These are phyloP conservation scores for Drosophila willistoni DNA, from an alignment of 1,140 invertebrate genomes.

Conservation along the genomic window DNA sequence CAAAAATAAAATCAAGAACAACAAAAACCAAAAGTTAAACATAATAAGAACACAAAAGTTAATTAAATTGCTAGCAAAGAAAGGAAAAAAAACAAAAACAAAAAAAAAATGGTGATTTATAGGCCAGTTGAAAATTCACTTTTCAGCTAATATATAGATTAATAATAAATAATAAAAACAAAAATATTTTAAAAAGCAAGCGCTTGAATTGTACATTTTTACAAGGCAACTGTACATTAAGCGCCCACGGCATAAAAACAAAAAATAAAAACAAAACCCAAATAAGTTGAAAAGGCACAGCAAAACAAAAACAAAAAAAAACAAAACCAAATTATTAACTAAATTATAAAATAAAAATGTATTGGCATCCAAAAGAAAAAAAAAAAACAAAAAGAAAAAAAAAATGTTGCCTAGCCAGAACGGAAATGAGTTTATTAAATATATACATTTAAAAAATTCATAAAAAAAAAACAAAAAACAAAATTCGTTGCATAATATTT, in stretches of 20 bases:
- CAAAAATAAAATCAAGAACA: slow-evolving; percentile 20
- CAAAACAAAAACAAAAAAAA: slow-evolving; percentile 49
- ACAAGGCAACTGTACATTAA: slow-evolving; percentile 81
- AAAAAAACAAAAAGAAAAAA: slow-evolving; percentile 36
- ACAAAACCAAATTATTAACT: slow-evolving; percentile 34
- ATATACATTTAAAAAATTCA: slow-evolving; percentile 73
- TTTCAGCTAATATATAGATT: slow-evolving; percentile 75
- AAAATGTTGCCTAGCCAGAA: slow-evolving; percentile 74
- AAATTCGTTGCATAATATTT: slow-evolving; percentile 81
- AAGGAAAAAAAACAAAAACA: slow-evolving; percentile 30
- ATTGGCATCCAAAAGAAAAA: slow-evolving; percentile 37
- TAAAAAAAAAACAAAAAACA: slow-evolving; percentile 58
- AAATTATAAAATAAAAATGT: slow-evolving; percentile 46
- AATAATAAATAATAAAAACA: slow-evolving; percentile 43
- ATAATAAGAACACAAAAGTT: slow-evolving; percentile 70
- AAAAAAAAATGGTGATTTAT: slow-evolving; percentile 58
- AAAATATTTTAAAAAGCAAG: slow-evolving; percentile 77
- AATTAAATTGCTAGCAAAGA: slow-evolving; percentile 65
- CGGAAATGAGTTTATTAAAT: slow-evolving; percentile 80
- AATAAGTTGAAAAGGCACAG: slow-evolving; percentile 69
- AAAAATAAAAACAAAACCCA: slow-evolving; percentile 41
- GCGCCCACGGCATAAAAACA: slow-evolving; percentile 73
- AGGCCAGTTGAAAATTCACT: slow-evolving; percentile 47
- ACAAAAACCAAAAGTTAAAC: slow-evolving; percentile 43
- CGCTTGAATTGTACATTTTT: slow-evolving; percentile 80